Evolutionary conservation across 2,113 vertebrate genomes (phyloP).

Genomic region (Paracanthobrama guichenoti): DNA sequence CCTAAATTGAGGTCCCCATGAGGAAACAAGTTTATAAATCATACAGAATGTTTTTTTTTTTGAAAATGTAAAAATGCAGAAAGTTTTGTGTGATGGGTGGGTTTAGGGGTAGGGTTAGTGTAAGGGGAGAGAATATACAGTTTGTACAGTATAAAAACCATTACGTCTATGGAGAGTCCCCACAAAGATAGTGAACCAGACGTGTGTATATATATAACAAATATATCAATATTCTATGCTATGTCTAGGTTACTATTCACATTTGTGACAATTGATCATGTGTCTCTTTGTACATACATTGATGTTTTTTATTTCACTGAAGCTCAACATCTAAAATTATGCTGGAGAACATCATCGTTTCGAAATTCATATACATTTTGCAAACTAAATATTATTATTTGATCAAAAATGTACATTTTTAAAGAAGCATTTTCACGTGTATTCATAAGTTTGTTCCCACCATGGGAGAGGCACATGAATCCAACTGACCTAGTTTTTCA

Average conservation of each 20-base stretch:
- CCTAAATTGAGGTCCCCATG: too few species aligned
- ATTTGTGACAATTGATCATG: not conserved
- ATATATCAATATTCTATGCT: not conserved
- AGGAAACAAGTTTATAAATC: too few species aligned
- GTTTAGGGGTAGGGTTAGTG: too few species aligned
- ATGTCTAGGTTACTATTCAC: not conserved
- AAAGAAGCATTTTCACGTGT: not conserved
- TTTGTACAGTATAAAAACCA: too few species aligned
- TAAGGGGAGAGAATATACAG: too few species aligned
- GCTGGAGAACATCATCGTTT: not conserved
- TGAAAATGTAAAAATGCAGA: too few species aligned
- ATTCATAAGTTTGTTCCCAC: not conserved
- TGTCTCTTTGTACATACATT: not conserved
- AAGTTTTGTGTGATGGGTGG: too few species aligned
- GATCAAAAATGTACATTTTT: not conserved
- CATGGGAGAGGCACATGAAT: not conserved
- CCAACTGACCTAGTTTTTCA: conserved; percentile 15
- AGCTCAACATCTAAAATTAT: not conserved
- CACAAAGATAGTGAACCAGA: too few species aligned
- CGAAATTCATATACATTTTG: not conserved
- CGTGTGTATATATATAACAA: too few species aligned
- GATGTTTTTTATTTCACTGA: not conserved
- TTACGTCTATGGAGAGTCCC: too few species aligned
- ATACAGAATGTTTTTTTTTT: too few species aligned
- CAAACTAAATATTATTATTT: not conserved